Base-by-base conservation (phyloP, 2,888 invertebrate species). In the Tanytarsus gracilentus region DNA sequence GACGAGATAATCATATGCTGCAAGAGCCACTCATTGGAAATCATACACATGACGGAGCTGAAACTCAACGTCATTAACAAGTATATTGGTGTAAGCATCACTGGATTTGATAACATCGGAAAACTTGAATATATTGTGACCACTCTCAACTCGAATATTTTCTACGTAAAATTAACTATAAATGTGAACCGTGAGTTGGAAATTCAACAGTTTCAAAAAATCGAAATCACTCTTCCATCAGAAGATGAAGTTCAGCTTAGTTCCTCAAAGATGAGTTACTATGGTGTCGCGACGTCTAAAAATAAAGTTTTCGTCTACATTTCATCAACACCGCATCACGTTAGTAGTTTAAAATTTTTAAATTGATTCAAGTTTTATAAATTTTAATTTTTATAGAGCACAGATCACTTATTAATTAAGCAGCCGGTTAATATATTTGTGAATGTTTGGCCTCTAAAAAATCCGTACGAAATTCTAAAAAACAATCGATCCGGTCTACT, bases 1-100 rank as follows among this genome's bases (percentile, higher is more conserved):
- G n/a, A 18, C 2, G 48, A 14, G 2, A 16, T 48, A 6, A 1
- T 58, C 4, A 21, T 56, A 8, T 58, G 58, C 26, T 6, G 3
- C 7, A 58, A 58, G 30, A 30, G 3, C 8, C 58, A 58, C 30
- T 48, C 58, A 48, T 18, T 58, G 16, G 58, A 58, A 48, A 33
- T 33, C 2, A 48, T 48, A n/a, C 21, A 27, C n/a, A 48, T 7
- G 21, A 6, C 6, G 21, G 16, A n/a, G 39, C 21, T 8, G 26
- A 50, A n/a, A 14, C 27, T 58, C 9, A 29, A 5, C 3, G 21
- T 23, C n/a, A 27, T 27, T 21, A 30, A 5, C 6, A 44, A 58
- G 23, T 58, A 58, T 48, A n/a, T 58, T 3, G 58, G 48, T 5
- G 6, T 58, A 14, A 29, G 40, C 8, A 30, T 58, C 4, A 58